Evolutionary conservation across 35 echinoderm and acorn worm species (phyloP), one percentile per base, ranked within the genome.

Genomic region (Stichopus chloronotus): DNA sequence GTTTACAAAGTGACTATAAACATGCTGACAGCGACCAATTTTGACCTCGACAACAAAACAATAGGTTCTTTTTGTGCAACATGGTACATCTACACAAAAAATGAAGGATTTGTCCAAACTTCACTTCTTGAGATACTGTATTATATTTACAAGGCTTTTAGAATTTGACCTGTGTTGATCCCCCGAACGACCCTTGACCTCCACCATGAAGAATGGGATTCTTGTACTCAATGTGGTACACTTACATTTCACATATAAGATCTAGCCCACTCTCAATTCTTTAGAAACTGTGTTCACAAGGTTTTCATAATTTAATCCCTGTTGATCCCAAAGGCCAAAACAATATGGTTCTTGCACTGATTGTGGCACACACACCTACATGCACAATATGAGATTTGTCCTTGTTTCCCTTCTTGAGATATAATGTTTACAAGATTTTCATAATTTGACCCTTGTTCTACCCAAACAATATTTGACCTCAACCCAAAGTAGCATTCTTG

Each of bases 141-240:
- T 83, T 0, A 43, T 43, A 43, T 43, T 6, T 43, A 83, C 10
- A n/a, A 83, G 23, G 53, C 7, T 83, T 55, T 55, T 83, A 43
- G 5, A 30, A 16, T 83, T 83, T 12, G 14, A 83, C 80, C 24
- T 24, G 13, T 22, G 8, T 83, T 22, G 80, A 83, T 3, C 14
- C 80, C 24, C 14, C 80, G 25, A 83, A 83, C 25, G 80, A 83
- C 80, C 80, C 16, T 8, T 52, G 53, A 83, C 80, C 80, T 83
- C 24, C 17, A 55, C 80, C 24, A 7, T 30, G 53, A 83, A 83
- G 21, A 83, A 8, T 83, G 7, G n/a, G 7, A 52, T 43, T 30
- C 80, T 7, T 43, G 17, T 22, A 22, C 80, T 52, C 30, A 12
- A 9, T 16, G 5, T 83, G 7, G 23, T 30, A 52, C 6, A 83